Evolutionary conservation across 2,888 invertebrate species (phyloP), one percentile per base, ranked within the genome.

Genomic region (Odontothrips loti): DNA sequence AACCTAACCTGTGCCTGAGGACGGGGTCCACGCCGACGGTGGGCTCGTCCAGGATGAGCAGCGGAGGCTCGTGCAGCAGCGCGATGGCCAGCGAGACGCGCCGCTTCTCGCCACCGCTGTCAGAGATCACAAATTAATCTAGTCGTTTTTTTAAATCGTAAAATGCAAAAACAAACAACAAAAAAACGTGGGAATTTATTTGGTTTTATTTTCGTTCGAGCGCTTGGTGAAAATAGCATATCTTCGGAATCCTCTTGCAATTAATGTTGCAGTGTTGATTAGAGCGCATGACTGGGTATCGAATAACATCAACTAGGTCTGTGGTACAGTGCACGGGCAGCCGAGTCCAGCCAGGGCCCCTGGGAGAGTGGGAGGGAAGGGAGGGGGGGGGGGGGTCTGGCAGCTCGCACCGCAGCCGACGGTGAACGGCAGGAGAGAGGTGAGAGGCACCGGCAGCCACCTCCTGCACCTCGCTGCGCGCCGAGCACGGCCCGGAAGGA

Each of bases 11-110:
- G 87, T 95, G 94, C 82, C 96, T 89, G 17, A 97, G 88, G 51
- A 97, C 91, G 0, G 97, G 97, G 88, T 97, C 97, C 1, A 97
- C 95, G 58, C 97, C 97, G 23, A 96, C 97, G 0, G 97, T 97
- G 0, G 97, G 97, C 86, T 97, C 97, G 86, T 97, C 97, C 82
- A 97, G 88, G 85, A 97, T 97, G 82, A 97, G 88, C 48, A 97
- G 89, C 86, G 96, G 96, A 0, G 97, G 97, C 83, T 95, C 94
- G 83, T 97, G 96, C 78, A 97, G 89, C 51, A 97, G 88, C 0
- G 97, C 96, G 0, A 95, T 94, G 0, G 96, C 95, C 84, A 97
- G 91, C 0, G 97, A 97, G 3, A 96, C 94, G 83, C 97, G 90
- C 81, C 97, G 89, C 87, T 95, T 94, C 86, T 97, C 97, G 20